Percentiles rank a stretch among this genome's conserved stretches.
phyloP scores from a whole-genome alignment of 1,140 invertebrate genomes.

The Caenorhabditis tropicalis region DNA sequence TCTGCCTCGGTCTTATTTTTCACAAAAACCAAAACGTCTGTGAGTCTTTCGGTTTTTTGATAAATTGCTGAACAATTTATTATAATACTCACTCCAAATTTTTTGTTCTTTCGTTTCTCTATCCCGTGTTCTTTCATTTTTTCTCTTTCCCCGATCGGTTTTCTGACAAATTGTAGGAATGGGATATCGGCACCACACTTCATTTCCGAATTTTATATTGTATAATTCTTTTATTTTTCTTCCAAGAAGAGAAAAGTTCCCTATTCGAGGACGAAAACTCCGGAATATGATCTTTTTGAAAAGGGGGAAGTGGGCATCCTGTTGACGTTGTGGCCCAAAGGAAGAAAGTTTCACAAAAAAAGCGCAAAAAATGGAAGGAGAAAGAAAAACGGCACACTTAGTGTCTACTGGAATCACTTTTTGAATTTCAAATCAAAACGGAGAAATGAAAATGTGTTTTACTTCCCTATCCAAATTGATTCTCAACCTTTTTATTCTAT shows the following conservation, averaged over 20 bases:
- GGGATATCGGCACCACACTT: neutral
- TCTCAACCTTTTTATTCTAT: too few relatives aligned
- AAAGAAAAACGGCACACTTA: neutral
- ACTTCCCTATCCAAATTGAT: neutral
- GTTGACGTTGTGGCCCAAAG: neutral
- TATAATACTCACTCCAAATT: neutral
- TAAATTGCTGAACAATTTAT: neutral
- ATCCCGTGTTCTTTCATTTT: neutral
- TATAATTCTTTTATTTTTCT: neutral
- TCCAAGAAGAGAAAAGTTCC: neutral
- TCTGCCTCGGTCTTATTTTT: neutral
- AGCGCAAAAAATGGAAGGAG: neutral
- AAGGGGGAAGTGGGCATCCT: conserved; percentile 8
- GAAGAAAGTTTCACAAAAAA: neutral
- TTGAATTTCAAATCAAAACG: neutral
- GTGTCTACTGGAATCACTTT: neutral
- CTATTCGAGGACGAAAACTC: neutral
- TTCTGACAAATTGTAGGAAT: neutral
- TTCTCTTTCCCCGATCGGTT: neutral
- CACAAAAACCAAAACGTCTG: neutral
- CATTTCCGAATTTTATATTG: neutral
- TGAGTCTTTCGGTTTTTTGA: neutral
- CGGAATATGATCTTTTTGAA: neutral
- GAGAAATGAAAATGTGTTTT: neutral
- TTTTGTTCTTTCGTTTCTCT: neutral